Evolutionary conservation across 2,888 invertebrate species (phyloP).

Genomic region (Tethea ocularis): DNA sequence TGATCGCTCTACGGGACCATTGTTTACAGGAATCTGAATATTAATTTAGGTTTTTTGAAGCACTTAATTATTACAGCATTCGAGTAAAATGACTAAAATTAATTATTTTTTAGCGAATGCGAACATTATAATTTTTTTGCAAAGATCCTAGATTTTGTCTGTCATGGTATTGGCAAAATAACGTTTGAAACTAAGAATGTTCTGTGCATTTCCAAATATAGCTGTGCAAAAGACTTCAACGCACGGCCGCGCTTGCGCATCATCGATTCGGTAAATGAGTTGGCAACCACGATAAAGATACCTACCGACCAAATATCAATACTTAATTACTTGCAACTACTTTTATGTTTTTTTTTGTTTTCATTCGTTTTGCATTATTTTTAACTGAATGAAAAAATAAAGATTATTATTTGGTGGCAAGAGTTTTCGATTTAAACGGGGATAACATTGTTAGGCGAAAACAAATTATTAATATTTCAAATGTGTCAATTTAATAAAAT

Average conservation of each 20-base stretch:
- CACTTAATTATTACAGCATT: background rate
- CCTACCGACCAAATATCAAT: conserved; percentile 19
- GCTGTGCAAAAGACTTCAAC: conserved; percentile 50
- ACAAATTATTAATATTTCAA: background rate
- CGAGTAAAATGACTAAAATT: background rate
- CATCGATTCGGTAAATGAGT: conserved; percentile 27
- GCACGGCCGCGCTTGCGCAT: conserved; percentile 38
- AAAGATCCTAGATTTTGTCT: background rate
- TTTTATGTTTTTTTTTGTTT: background rate
- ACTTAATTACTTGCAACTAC: background rate
- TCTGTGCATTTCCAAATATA: conserved; percentile 34
- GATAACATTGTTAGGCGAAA: too few relatives aligned
- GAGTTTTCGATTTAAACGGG: too few relatives aligned
- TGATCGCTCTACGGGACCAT: conserved; percentile 67
- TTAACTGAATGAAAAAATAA: too few relatives aligned
- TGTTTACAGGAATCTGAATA: conserved; percentile 59
- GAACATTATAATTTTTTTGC: background rate
- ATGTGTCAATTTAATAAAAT: background rate
- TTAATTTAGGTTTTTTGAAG: conserved; percentile 16
- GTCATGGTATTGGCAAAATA: background rate
- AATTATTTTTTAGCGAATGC: background rate
- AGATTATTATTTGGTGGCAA: too few relatives aligned
- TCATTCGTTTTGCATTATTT: too few relatives aligned
- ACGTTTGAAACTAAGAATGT: background rate
- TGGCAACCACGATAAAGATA: conserved; percentile 35